Evolutionary conservation across 2,113 vertebrate species (phyloP).

Genomic region (Callithrix jacchus): DNA sequence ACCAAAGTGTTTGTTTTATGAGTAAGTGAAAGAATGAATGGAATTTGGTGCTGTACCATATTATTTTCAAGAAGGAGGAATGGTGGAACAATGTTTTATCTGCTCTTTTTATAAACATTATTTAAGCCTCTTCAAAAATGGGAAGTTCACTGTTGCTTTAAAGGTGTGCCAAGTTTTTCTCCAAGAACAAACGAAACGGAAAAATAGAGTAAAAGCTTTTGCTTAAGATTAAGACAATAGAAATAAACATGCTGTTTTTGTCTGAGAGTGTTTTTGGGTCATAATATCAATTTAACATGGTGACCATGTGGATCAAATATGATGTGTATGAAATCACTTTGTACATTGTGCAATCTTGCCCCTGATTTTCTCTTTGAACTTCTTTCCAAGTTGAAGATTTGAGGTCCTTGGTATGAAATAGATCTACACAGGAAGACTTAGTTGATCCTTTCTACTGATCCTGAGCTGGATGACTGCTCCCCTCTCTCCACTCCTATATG

Average conservation of each 20-base stretch:
- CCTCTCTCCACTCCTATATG: background rate
- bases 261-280: background rate
- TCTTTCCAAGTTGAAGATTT: background rate
- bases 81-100: background rate
- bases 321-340: background rate
- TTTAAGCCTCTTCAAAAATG: background rate
- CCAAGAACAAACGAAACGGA: background rate
- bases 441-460: background rate
- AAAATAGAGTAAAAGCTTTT: background rate
- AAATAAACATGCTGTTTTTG: background rate
- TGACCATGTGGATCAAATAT: background rate
- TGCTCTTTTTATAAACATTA: conserved; percentile 20
- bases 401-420: background rate
- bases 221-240: background rate
- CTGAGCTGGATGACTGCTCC: background rate
- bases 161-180: background rate
- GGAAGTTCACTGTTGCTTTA: background rate
- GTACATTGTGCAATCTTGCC: background rate
- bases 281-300: background rate
- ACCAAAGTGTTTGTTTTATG: background rate
- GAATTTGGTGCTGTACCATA: background rate
- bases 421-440: background rate
- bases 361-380: background rate
- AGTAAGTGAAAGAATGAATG: conserved; percentile 5
- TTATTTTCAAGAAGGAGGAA: conserved; percentile 20